Base-by-base conservation (phyloP, 2,888 invertebrate species). In the Drosophila lutescens region DNA sequence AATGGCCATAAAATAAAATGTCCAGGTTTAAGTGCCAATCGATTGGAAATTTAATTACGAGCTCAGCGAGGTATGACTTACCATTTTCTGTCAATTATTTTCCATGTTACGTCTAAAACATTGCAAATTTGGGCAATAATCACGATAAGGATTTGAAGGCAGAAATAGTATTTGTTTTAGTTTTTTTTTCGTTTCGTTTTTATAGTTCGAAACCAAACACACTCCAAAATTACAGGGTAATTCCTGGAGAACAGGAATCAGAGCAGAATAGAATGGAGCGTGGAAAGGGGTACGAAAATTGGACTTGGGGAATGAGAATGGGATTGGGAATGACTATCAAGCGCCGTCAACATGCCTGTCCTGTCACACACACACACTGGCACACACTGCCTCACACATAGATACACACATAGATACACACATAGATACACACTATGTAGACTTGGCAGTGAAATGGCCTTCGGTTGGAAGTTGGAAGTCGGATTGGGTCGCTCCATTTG, bases 401-500 rank as follows among this genome's bases (percentile, higher is more conserved):
- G n/a, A n/a, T 53, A 43, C 38, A 32, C 9, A 43, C 41, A 53
- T 15, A 60, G 41, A 55, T 3, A 53, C 49, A 36, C 12, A 34
- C 46, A 23, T 40, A 13, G 46, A 30, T 6, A 9, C 40, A 32
- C 12, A 23, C 51, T 15, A 26, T 40, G 40, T 32, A 36, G 41
- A 38, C 43, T 62, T 65, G 65, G 62, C 62, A 54, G 57, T 50
- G 57, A 57, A 44, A 50, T 68, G 66, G 66, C 67, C 70, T 68
- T 69, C 60, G 60, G 49, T 60, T 65, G 62, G 38, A 34, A 47
- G 65, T 55, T 65, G 62, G 32, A 34, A 47, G 65, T 55, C 66
- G 63, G 66, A 66, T 54, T 54, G 63, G 77, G 82, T 75, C 86
- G 90, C 88, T 84, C 90, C 91, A 91, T 90, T 91, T 90, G 89